Evolutionary conservation across 2,888 invertebrate genomes (phyloP), one percentile per base, ranked within the genome.

Genomic region (Anagyrus pseudococci): DNA sequence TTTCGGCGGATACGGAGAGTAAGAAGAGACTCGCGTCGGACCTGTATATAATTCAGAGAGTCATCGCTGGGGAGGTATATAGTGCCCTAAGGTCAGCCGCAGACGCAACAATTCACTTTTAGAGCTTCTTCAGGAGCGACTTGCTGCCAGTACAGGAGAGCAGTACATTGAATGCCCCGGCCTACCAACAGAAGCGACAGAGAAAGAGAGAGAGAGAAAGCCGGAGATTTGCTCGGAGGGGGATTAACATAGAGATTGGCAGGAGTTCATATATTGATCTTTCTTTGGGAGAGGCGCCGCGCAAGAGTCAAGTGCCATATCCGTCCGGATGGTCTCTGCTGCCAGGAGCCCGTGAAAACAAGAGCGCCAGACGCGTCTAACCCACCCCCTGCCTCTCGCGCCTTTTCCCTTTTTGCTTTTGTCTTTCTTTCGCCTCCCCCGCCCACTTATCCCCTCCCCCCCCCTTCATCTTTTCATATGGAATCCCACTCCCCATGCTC

Each of bases 51-150:
- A n/a, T n/a, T n/a, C n/a, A n/a, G n/a, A n/a, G n/a, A n/a, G n/a
- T n/a, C n/a, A n/a, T n/a, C n/a, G n/a, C n/a, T n/a, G n/a, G n/a
- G n/a, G n/a, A n/a, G n/a, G n/a, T n/a, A n/a, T n/a, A n/a, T 10
- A 29, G 29, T 10, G 23, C 22, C 0, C 25, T 15, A 75, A 73
- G 80, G 78, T 81, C 80, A 80, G 73, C 77, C 80, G 75, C 80
- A 80, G 80, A 80, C 80, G 79, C 77, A 80, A 80, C 79, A 81
- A 79, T 80, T 81, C 80, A 81, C 78, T 80, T 80, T 81, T 79
- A 80, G 78, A 76, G 77, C 62, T 77, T 75, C 79, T 80, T 74
- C 73, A 77, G 72, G 72, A 29, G 29, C 4, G 29, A 7, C 4
- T 29, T 29, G 4, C 29, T 29, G 29, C 6, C 29, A 29, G 29